Conservation (phyloP, 2,797 vertebrate species). For the Bufotes viridis region DNA sequence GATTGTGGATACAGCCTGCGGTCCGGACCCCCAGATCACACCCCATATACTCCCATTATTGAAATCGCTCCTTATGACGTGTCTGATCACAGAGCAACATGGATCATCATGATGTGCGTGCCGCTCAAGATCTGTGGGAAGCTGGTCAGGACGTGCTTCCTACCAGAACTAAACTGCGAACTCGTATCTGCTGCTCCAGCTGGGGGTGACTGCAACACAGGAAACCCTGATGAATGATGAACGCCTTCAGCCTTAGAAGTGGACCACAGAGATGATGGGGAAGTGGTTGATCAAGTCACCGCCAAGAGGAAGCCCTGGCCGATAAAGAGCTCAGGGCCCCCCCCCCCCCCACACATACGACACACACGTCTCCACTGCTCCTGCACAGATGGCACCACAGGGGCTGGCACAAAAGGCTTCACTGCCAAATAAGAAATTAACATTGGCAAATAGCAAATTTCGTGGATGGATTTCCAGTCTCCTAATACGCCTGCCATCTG, state of each 20-base stretch:
- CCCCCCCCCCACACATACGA: not conserved
- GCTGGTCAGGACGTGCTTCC: too few relatives aligned
- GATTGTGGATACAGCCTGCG: too few relatives aligned
- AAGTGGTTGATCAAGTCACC: not conserved
- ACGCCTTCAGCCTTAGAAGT: not conserved
- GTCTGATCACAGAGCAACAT: too few relatives aligned
- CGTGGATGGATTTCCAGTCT: slow-evolving; percentile 70
- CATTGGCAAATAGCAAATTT: slow-evolving; percentile 81
- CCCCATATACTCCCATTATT: too few relatives aligned
- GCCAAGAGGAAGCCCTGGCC: not conserved
- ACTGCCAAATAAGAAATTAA: slow-evolving; percentile 85
- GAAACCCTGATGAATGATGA: not conserved
- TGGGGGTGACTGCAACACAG: not conserved
- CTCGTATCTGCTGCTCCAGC: not conserved
- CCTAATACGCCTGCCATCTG: slow-evolving; percentile 86
- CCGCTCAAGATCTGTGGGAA: too few relatives aligned
- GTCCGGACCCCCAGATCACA: too few relatives aligned
- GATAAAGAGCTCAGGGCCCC: not conserved
- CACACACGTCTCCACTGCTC: slow-evolving; percentile 57
- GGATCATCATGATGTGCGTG: too few relatives aligned
- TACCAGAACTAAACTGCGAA: too few relatives aligned
- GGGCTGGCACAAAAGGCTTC: slow-evolving; percentile 77
- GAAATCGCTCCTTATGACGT: too few relatives aligned
- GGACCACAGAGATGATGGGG: not conserved
- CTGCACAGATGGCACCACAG: slow-evolving; percentile 78